Conservation (phyloP, 2,113 vertebrate species). For the Protobothrops mucrosquamatus region DNA sequence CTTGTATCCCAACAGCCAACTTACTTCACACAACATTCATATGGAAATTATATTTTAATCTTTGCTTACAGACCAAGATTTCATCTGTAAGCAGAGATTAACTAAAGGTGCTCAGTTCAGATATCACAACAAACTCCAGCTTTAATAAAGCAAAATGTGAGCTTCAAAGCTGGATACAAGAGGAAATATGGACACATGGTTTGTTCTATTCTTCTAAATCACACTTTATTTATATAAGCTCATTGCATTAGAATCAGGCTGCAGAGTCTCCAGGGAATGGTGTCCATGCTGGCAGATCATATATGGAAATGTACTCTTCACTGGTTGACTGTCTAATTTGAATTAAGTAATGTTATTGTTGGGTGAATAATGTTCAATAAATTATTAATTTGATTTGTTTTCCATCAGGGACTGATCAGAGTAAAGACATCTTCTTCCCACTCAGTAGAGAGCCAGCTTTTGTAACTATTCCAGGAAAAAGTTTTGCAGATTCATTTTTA, state of each 20-base stretch:
- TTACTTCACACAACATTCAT: neutral
- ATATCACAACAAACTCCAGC: neutral
- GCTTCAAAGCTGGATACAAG: neutral
- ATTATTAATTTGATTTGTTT: conserved; percentile 2
- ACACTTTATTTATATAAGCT: neutral
- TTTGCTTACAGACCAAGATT: neutral
- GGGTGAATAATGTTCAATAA: neutral
- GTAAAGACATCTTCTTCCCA: conserved; percentile 83
- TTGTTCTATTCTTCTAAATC: neutral
- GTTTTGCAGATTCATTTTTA: conserved; percentile 79
- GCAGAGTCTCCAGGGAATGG: neutral
- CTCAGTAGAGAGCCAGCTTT: conserved; percentile 81
- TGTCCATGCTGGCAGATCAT: neutral
- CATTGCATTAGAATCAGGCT: neutral
- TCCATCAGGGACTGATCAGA: conserved; percentile 75
- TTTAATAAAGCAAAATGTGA: neutral
- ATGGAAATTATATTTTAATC: neutral
- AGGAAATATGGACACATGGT: neutral
- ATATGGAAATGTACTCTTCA: neutral
- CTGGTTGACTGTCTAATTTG: conserved; percentile 4
- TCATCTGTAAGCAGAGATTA: neutral
- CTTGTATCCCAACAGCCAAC: neutral
- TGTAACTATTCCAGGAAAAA: conserved; percentile 83
- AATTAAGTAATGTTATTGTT: neutral
- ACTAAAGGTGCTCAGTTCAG: neutral